A percentile compares a stretch with the other conserved stretches of the same genome.
Evolutionary conservation across 2,113 vertebrate genomes (phyloP).

Genomic region (Colius striatus): DNA sequence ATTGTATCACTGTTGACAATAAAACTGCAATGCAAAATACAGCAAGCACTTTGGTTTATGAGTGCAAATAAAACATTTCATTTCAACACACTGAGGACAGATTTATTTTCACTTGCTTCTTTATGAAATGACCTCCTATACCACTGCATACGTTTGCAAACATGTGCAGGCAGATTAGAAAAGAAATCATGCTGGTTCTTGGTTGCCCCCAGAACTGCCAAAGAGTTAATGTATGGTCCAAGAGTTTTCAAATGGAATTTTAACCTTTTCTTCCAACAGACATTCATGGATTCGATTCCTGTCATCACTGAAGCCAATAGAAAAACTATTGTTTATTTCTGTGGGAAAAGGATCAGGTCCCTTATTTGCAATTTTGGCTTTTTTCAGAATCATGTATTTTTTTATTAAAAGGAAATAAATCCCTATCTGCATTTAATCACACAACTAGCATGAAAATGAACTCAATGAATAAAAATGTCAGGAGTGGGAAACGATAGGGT

Average conservation of each 20-base stretch:
- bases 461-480: constrained; percentile 81
- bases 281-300: constrained; percentile 40
- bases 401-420: constrained; percentile 78
- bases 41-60: constrained; percentile 63
- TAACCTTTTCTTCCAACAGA: constrained; percentile 69
- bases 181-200: constrained; percentile 38
- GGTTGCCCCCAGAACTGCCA: constrained; percentile 52
- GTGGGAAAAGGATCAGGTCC: constrained; percentile 69
- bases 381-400: constrained; percentile 63
- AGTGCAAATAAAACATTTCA: constrained; percentile 59
- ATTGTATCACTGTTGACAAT: constrained; percentile 50
- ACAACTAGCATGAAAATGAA: constrained; percentile 77
- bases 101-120: constrained; percentile 57
- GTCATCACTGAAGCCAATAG: constrained; percentile 51
- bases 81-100: constrained; percentile 50
- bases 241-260: constrained; percentile 61
- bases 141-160: neutral
- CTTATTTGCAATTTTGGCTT: constrained; percentile 69
- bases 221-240: constrained; percentile 65
- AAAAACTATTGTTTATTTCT: constrained; percentile 73
- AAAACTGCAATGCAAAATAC: constrained; percentile 65
- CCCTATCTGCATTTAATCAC: constrained; percentile 79
- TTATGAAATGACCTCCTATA: constrained; percentile 37
- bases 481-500: constrained; percentile 74
- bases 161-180: constrained; percentile 30